Conservation (phyloP, 2,888 invertebrate species). For the Poecilus cupreus region DNA sequence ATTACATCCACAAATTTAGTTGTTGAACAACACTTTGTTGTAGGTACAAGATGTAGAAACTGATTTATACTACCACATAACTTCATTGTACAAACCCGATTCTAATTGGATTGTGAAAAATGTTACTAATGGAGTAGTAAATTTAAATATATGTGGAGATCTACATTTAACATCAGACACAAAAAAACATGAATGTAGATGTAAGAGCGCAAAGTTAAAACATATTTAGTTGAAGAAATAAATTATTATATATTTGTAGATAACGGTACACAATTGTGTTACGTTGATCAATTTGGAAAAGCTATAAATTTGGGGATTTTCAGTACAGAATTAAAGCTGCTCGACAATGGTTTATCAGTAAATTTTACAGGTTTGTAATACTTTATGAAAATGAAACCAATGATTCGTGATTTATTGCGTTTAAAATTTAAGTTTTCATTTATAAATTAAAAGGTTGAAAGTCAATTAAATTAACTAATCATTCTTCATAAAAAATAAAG, state of each 20-base stretch:
- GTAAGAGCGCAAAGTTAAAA: background rate
- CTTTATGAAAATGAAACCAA: background rate
- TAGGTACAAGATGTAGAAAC: constrained; percentile 23
- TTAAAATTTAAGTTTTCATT: background rate
- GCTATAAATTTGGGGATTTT: constrained; percentile 46
- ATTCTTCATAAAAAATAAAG: background rate
- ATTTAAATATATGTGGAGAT: constrained; percentile 47
- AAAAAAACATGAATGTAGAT: constrained; percentile 5
- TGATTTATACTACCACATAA: constrained; percentile 26
- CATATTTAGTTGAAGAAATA: background rate
- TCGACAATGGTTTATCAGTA: background rate
- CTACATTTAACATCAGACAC: background rate
- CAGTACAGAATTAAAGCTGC: background rate
- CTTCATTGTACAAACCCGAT: background rate
- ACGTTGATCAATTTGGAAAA: background rate
- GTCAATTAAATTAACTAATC: background rate
- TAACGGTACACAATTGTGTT: constrained; percentile 37
- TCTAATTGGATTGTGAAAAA: constrained; percentile 25
- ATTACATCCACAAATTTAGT: background rate
- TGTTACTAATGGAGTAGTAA: background rate
- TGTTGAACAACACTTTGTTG: background rate
- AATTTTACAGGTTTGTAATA: constrained; percentile 23
- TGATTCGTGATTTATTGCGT: background rate
- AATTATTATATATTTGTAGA: constrained; percentile 22
- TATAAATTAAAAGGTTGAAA: no score